phyloP scores from a whole-genome alignment of 2,113 vertebrate genomes.

The Leiothrix lutea region DNA sequence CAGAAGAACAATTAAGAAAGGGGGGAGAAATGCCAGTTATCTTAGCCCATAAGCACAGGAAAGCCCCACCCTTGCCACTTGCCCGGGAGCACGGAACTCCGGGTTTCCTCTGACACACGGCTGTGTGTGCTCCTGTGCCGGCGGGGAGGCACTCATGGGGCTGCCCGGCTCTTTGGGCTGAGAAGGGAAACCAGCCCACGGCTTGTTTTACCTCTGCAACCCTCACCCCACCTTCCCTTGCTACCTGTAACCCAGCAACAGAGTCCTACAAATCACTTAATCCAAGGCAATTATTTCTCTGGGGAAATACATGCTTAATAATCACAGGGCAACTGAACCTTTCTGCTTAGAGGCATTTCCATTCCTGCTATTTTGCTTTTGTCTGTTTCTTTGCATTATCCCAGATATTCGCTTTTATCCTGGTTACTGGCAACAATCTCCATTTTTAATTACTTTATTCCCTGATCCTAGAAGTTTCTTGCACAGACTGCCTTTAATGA shows the following conservation, averaged over 20 bases:
- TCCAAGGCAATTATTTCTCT: slow-evolving; percentile 17
- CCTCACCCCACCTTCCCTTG: background rate
- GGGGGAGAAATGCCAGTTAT: slow-evolving; percentile 40
- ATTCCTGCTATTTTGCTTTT: background rate
- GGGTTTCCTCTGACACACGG: background rate
- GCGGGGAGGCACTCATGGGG: background rate
- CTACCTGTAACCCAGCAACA: slow-evolving; percentile 40
- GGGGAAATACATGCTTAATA: background rate
- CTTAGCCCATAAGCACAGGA: slow-evolving; percentile 28
- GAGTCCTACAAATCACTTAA: slow-evolving; percentile 31
- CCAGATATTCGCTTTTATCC: background rate
- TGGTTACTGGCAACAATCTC: background rate
- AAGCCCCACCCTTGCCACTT: slow-evolving; percentile 47
- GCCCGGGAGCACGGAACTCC: background rate
- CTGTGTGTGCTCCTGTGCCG: background rate
- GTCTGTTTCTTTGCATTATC: background rate
- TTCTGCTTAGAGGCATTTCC: background rate
- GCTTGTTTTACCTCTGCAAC: background rate
- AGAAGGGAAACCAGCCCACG: background rate
- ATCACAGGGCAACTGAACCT: background rate
- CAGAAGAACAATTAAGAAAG: slow-evolving; percentile 39
- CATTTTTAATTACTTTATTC: background rate
- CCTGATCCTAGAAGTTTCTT: background rate
- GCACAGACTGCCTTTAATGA: background rate
- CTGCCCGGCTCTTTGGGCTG: background rate